Evolutionary conservation across 2,113 vertebrate genomes (phyloP).

Genomic region (Gallinago jamesoni): DNA sequence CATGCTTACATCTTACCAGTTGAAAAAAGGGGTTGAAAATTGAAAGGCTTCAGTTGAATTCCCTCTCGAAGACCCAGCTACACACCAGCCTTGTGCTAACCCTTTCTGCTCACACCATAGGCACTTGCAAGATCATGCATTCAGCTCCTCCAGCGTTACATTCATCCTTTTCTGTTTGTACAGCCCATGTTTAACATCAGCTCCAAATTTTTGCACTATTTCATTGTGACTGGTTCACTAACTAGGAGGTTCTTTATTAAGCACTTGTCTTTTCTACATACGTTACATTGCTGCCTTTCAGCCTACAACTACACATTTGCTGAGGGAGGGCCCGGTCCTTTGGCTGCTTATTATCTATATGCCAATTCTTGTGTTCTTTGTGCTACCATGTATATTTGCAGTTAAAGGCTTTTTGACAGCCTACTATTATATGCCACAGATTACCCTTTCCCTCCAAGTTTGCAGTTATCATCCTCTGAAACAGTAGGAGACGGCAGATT

Average conservation of each 20-base stretch:
- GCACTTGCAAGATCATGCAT: not conserved
- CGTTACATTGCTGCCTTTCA: not conserved
- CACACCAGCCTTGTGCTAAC: not conserved
- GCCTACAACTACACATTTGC: not conserved
- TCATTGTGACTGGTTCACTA: not conserved
- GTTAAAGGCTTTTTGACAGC: conserved; percentile 13
- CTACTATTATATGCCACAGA: conserved; percentile 32
- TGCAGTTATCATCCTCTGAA: conserved; percentile 31
- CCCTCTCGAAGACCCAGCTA: not conserved
- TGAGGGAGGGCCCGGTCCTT: not conserved
- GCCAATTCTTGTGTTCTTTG: not conserved
- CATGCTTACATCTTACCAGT: not conserved
- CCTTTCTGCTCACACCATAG: not conserved
- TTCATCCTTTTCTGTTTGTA: not conserved
- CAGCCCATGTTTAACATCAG: not conserved
- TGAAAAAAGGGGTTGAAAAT: not conserved
- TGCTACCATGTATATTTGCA: not conserved
- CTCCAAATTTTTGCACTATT: not conserved
- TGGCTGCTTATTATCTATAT: not conserved
- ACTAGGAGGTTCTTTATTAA: not conserved
- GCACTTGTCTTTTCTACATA: not conserved
- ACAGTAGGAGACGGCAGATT: conserved; percentile 40
- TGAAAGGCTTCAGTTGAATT: not conserved
- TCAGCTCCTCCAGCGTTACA: not conserved
- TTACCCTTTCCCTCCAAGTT: conserved; percentile 29